Percentiles rank a stretch among this genome's conserved stretches.
These are phyloP conservation scores for Daphoenositta chrysoptera DNA, from an alignment of 2,113 vertebrate species.

Conservation along the genomic window DNA sequence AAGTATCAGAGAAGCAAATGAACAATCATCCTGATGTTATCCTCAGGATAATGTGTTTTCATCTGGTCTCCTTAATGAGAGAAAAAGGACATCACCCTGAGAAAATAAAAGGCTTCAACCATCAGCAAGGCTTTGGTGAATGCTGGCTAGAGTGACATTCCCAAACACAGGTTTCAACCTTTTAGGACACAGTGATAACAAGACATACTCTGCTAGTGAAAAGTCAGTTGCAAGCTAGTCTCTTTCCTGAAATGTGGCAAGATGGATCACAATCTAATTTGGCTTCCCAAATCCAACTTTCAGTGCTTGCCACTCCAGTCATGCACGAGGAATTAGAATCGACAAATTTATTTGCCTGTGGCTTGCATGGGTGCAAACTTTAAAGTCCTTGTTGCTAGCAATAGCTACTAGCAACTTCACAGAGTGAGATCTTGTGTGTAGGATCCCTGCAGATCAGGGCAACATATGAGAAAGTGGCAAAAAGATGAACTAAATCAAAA, in stretches of 20 bases:
- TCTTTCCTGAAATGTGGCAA: neutral
- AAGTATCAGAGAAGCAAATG: neutral
- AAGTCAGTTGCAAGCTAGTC: neutral
- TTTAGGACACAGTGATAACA: fast-evolving
- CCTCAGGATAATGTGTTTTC: neutral
- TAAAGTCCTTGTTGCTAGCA: neutral
- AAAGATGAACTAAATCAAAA: neutral
- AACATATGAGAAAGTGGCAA: neutral
- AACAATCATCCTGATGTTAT: neutral
- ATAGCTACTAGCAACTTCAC: neutral
- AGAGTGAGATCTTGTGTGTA: neutral
- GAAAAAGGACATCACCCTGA: neutral
- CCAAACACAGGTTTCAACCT: neutral
- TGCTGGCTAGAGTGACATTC: neutral
- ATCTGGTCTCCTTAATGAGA: neutral
- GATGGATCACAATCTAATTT: neutral
- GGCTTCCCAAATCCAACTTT: neutral
- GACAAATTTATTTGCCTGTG: neutral
- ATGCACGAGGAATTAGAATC: neutral
- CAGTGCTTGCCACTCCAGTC: neutral
- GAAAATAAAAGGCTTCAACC: neutral
- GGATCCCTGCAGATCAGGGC: neutral
- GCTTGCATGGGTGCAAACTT: neutral
- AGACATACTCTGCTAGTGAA: neutral
- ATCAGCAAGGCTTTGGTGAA: neutral